Percentiles rank a stretch among this genome's conserved stretches.
Evolutionary conservation across 2,113 vertebrate genomes (phyloP).

Genomic region (Cathartes aura): DNA sequence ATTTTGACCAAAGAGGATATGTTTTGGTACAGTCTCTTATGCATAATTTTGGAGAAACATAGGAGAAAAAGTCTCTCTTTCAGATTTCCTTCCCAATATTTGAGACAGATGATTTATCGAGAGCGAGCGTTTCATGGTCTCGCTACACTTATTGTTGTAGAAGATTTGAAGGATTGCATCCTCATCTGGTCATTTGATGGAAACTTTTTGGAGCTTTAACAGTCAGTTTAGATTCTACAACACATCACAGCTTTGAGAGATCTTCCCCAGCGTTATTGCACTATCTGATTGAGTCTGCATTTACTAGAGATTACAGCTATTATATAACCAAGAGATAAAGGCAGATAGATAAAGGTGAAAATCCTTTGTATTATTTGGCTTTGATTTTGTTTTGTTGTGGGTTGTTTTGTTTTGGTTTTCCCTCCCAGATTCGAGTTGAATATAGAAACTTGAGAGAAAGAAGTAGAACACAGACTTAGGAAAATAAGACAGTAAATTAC

Average conservation of each 20-base stretch:
- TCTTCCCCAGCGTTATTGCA: conserved; percentile 22
- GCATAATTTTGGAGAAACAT: not conserved
- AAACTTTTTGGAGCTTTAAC: conserved; percentile 26
- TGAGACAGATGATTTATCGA: not conserved
- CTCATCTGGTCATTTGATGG: conserved; percentile 19
- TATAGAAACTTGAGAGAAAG: not conserved
- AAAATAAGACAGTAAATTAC: not conserved
- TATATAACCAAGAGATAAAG: conserved; percentile 38
- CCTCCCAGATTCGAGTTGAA: not conserved
- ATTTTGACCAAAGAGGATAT: not conserved
- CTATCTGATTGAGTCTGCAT: conserved; percentile 40
- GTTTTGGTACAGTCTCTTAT: not conserved
- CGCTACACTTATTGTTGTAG: not conserved
- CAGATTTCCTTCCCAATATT: not conserved
- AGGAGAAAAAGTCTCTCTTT: not conserved
- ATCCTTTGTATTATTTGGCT: conserved; percentile 41
- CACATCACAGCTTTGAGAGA: conserved; percentile 16
- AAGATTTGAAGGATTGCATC: conserved; percentile 5
- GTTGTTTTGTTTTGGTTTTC: not conserved
- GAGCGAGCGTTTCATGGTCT: not conserved
- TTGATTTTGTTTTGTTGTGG: conserved; percentile 16
- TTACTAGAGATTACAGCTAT: conserved; percentile 55
- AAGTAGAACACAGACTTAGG: not conserved
- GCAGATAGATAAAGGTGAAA: conserved; percentile 37
- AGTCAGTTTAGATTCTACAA: not conserved